These are phyloP conservation scores for Eidolon helvum DNA, from an alignment of 2,113 vertebrate genomes.

Conservation along the genomic window DNA sequence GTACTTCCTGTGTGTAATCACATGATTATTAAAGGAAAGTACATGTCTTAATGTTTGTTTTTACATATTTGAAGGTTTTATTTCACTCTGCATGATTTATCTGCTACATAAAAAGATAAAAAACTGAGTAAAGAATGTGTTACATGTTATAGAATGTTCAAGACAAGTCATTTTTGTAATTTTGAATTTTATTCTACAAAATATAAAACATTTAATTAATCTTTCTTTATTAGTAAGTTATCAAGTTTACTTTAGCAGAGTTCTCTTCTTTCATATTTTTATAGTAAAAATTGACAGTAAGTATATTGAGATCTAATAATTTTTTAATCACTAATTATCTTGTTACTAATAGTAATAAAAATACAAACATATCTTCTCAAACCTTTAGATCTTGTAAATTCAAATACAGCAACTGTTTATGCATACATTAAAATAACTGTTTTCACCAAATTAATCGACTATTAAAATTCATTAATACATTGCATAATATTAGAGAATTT, in stretches of 20 bases:
- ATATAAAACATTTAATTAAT: neutral
- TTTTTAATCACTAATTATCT: neutral
- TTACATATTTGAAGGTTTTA: neutral
- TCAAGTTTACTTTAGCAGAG: neutral
- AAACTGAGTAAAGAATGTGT: neutral
- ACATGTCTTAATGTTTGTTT: neutral
- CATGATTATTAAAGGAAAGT: neutral
- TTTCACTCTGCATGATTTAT: neutral
- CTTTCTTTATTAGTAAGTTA: neutral
- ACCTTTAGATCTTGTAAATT: neutral
- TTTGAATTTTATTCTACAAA: constrained; percentile 25
- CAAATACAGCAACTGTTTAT: neutral
- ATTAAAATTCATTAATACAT: neutral
- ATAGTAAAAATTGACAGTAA: neutral
- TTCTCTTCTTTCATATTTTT: neutral
- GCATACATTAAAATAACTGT: neutral
- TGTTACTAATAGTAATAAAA: neutral
- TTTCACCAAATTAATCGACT: neutral
- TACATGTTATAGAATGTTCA: neutral
- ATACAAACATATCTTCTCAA: neutral
- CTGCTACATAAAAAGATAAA: neutral
- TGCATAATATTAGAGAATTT: neutral
- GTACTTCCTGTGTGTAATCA: neutral
- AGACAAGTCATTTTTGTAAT: neutral
- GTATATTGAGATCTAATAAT: neutral